Evolutionary conservation across 2,113 vertebrate genomes (phyloP).

Genomic region (Cyanocitta stelleri): DNA sequence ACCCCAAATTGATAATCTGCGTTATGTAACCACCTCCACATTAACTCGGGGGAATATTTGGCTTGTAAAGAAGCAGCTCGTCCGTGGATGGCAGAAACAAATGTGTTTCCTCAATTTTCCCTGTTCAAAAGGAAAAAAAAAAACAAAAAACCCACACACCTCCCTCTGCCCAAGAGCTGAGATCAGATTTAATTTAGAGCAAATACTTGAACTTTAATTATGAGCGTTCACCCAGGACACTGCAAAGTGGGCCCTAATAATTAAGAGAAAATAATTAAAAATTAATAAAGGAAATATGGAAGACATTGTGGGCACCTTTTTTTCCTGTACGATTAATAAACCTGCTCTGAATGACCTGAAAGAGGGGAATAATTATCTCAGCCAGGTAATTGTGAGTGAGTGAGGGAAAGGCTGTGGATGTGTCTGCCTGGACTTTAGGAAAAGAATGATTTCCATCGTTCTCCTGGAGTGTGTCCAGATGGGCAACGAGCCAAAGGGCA

Average conservation of each 20-base stretch:
- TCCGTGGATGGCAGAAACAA: not conserved
- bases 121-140: not conserved
- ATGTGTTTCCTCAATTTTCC: not conserved
- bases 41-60: conserved; percentile 22
- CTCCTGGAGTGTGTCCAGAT: not conserved
- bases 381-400: not conserved
- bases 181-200: not conserved
- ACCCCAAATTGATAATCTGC: not conserved
- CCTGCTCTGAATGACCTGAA: not conserved
- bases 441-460: fast-evolving
- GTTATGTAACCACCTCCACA: conserved; percentile 16
- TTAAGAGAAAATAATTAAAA: not conserved
- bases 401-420: not conserved
- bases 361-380: not conserved
- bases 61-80: not conserved
- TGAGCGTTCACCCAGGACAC: not conserved
- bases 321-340: not conserved
- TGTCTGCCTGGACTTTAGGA: not conserved
- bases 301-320: not conserved
- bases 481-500: too few relatives aligned
- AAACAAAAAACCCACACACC: not conserved
- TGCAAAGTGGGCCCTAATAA: not conserved
- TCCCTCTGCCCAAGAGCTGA: not conserved
- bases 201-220: not conserved
- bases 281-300: not conserved